Evolutionary conservation across 2,113 vertebrate species (phyloP).

Genomic region (Sisor rabdophorus): DNA sequence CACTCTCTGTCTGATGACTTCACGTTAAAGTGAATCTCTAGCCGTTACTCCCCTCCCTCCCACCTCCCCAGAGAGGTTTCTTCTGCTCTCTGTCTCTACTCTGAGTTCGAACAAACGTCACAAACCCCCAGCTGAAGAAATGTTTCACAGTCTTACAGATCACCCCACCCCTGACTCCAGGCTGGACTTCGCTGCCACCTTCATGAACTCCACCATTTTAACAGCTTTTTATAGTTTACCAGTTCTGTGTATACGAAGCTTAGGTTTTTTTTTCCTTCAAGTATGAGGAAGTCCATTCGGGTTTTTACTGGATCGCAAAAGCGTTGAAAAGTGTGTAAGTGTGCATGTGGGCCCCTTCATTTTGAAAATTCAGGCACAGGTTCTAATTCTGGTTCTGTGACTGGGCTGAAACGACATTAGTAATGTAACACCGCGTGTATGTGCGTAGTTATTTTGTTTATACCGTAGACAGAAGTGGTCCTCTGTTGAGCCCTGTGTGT

Average conservation of each 20-base stretch:
- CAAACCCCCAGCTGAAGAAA: neutral
- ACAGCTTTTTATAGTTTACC: slow-evolving; percentile 26
- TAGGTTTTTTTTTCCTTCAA: neutral
- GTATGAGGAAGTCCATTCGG: neutral
- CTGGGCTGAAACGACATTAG: neutral
- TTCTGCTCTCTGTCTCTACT: slow-evolving; percentile 9
- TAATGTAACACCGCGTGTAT: neutral
- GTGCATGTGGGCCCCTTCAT: neutral
- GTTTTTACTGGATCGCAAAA: slow-evolving; percentile 29
- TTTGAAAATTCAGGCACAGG: slow-evolving; percentile 13
- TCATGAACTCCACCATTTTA: slow-evolving; percentile 32
- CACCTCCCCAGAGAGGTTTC: slow-evolving; percentile 18
- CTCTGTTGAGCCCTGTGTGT: slow-evolving; percentile 1
- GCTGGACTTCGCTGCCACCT: slow-evolving; percentile 32
- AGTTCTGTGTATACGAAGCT: slow-evolving; percentile 8
- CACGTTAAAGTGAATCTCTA: slow-evolving; percentile 41
- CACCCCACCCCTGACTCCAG: slow-evolving; percentile 4
- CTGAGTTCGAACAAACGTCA: slow-evolving; percentile 21
- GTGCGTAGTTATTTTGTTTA: neutral
- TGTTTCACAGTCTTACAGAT: neutral
- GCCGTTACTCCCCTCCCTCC: neutral
- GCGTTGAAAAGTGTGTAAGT: neutral
- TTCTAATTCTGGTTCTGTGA: slow-evolving; percentile 10
- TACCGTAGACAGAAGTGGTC: neutral
- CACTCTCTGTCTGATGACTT: slow-evolving; percentile 49